Percentiles rank a stretch among this genome's conserved stretches.
These are phyloP conservation scores for Nephrotoma appendiculata DNA, from an alignment of 2,888 invertebrate species.

Conservation along the genomic window DNA sequence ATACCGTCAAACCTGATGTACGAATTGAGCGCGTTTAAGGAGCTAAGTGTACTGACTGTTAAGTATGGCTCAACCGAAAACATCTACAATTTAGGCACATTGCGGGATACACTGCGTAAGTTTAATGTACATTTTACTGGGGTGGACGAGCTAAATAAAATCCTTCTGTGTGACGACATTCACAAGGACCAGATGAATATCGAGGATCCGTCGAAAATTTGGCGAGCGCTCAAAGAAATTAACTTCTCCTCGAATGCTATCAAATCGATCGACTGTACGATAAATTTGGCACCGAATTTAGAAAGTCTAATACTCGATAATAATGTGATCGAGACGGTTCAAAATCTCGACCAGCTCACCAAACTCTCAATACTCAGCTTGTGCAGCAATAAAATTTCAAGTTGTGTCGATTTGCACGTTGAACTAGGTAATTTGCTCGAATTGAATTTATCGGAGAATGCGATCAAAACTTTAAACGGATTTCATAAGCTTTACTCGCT, in stretches of 20 bases:
- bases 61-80: constrained; percentile 52
- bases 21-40: constrained; percentile 73
- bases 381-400: constrained; percentile 59
- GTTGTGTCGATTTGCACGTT: constrained; percentile 64
- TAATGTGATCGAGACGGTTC: constrained; percentile 60
- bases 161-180: constrained; percentile 71
- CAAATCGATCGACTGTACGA: constrained; percentile 61
- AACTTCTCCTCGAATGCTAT: constrained; percentile 51
- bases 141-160: constrained; percentile 46
- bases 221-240: constrained; percentile 52
- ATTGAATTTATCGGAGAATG: constrained; percentile 74
- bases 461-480: constrained; percentile 52
- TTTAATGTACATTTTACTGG: constrained; percentile 29
- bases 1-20: constrained; percentile 63
- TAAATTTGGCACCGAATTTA: constrained; percentile 58
- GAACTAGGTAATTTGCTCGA: constrained; percentile 79
- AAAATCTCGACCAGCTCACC: constrained; percentile 64
- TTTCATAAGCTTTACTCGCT: constrained; percentile 76
- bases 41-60: constrained; percentile 53
- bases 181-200: constrained; percentile 42
- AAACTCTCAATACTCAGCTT: constrained; percentile 62
- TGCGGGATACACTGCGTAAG: constrained; percentile 31
- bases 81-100: constrained; percentile 43
- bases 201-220: constrained; percentile 29
- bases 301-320: constrained; percentile 58